Evolutionary conservation across 2,888 invertebrate species (phyloP).

Genomic region (Phania funesta): DNA sequence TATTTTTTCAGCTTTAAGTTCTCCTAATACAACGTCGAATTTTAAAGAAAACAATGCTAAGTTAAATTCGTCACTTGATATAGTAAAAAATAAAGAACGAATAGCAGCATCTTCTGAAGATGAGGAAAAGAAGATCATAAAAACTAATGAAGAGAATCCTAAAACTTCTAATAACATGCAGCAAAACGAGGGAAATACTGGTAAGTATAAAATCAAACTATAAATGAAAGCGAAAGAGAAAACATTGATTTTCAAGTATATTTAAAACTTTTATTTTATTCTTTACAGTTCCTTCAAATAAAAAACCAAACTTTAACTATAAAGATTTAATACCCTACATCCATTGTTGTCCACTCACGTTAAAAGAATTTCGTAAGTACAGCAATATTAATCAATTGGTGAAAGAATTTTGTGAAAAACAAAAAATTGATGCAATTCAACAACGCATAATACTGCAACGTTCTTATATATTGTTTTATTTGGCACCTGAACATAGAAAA

Average conservation of each 20-base stretch:
- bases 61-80: not conserved
- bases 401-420: not conserved
- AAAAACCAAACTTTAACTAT: not conserved
- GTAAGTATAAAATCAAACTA: not conserved
- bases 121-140: not conserved
- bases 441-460: constrained; percentile 12
- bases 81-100: not conserved
- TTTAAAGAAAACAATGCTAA: not conserved
- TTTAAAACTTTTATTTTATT: not conserved
- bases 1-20: not conserved
- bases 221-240: too few relatives aligned
- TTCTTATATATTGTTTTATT: constrained; percentile 32
- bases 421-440: not conserved
- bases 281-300: not conserved
- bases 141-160: not conserved
- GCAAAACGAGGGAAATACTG: not conserved
- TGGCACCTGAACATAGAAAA: constrained; percentile 25
- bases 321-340: constrained; percentile 14
- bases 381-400: constrained; percentile 21
- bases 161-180: not conserved
- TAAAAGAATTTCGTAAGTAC: constrained; percentile 26
- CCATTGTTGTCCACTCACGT: constrained; percentile 33
- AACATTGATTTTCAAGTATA: not conserved
- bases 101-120: not conserved
- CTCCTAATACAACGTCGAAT: not conserved